Conservation (phyloP, 2,888 invertebrate genomes). For the Hirtodrosophila cameraria region DNA sequence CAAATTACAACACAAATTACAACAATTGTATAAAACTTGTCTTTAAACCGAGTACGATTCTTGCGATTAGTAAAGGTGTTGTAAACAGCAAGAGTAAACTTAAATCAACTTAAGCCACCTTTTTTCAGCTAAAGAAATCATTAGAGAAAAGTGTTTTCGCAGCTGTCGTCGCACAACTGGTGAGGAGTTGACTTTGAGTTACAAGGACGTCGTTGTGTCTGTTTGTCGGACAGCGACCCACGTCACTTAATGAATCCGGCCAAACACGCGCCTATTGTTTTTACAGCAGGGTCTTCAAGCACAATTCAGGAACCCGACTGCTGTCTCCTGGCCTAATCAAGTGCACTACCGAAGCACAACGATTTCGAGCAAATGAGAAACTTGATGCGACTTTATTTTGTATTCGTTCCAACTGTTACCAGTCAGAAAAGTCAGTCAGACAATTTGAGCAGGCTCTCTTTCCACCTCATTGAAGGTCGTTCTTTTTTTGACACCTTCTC, state of each 20-base stretch:
- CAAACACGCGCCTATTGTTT: conserved; percentile 37
- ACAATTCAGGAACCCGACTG: conserved; percentile 28
- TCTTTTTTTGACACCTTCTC: conserved; percentile 26
- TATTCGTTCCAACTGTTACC: conserved; percentile 41
- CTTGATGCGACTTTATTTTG: conserved; percentile 37
- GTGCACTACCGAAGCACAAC: conserved; percentile 59
- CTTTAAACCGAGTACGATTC: too few relatives aligned
- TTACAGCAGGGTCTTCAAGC: neutral
- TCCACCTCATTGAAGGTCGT: conserved; percentile 12
- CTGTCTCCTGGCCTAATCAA: conserved; percentile 60
- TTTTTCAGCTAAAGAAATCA: conserved; percentile 29
- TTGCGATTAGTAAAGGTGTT: too few relatives aligned
- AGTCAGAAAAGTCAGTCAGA: neutral
- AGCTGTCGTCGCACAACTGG: conserved; percentile 61
- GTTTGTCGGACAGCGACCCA: conserved; percentile 30
- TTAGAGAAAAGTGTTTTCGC: conserved; percentile 43
- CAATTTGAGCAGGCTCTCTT: neutral
- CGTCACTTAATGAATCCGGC: conserved; percentile 47
- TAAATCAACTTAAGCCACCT: neutral
- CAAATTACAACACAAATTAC: too few relatives aligned
- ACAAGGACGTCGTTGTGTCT: conserved; percentile 13
- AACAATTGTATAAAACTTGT: too few relatives aligned
- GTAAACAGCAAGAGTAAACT: neutral
- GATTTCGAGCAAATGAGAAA: conserved; percentile 14
- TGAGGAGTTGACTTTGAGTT: conserved; percentile 25